Conservation (phyloP, 2,797 vertebrate species). For the Morus bassanus region DNA sequence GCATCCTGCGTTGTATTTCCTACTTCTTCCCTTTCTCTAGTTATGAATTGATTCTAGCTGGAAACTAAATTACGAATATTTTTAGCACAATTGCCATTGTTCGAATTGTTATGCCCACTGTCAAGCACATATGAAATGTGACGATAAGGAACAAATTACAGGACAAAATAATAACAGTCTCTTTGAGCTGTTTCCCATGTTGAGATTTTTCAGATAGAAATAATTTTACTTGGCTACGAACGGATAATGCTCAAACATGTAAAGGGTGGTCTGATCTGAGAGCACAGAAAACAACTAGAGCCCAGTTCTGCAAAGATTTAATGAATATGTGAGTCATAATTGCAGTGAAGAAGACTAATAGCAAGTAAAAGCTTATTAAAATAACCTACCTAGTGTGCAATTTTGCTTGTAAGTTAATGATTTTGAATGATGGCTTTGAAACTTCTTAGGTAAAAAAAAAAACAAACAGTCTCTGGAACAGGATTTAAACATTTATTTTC, state of each 20-base stretch:
- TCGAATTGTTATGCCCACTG: neutral
- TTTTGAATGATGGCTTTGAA: neutral
- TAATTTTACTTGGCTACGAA: neutral
- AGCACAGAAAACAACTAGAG: neutral
- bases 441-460: neutral
- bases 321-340: neutral
- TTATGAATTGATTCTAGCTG: neutral
- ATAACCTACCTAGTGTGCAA: neutral
- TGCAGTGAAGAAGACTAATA: neutral
- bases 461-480: neutral
- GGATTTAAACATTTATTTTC: neutral
- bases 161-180: neutral
- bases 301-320: neutral
- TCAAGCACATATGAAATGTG: neutral
- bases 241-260: neutral
- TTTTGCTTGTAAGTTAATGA: neutral
- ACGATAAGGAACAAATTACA: neutral
- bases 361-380: neutral
- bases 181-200: neutral
- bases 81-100: slow-evolving; percentile 28
- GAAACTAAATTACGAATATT: neutral
- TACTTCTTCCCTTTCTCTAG: neutral
- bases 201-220: neutral
- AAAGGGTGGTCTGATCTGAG: neutral
- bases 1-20: neutral